phyloP scores from a whole-genome alignment of 2,888 invertebrate genomes.

The Rhabditoides inermis region DNA sequence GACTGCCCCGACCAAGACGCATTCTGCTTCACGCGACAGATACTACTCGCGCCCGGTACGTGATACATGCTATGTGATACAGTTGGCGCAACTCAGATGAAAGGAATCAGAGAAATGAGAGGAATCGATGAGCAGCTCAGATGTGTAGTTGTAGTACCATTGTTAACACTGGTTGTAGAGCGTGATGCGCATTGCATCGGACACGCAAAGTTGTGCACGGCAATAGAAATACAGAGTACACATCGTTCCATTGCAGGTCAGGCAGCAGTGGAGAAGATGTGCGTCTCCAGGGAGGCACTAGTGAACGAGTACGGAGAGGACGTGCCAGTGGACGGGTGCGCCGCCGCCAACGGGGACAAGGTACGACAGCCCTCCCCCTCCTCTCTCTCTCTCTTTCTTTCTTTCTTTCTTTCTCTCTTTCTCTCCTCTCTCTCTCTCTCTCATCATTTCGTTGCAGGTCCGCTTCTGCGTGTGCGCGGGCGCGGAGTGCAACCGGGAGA shows the following conservation, averaged over 20 bases:
- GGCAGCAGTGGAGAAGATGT: slow-evolving; percentile 44
- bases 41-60: slow-evolving; percentile 23
- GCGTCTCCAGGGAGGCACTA: slow-evolving; percentile 33
- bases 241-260: slow-evolving; percentile 18
- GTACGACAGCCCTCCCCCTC: not conserved
- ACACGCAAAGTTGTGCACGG: too few species aligned
- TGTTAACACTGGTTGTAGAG: too few species aligned
- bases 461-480: slow-evolving; percentile 4
- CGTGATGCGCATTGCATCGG: too few species aligned
- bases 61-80: too few species aligned
- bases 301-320: slow-evolving; percentile 33
- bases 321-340: slow-evolving; percentile 26
- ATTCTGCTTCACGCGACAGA: slow-evolving; percentile 39
- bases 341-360: too few species aligned
- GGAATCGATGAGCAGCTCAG: too few species aligned
- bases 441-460: not conserved
- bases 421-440: not conserved
- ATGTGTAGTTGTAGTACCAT: too few species aligned
- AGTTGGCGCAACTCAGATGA: too few species aligned
- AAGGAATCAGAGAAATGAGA: too few species aligned
- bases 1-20: slow-evolving; percentile 23
- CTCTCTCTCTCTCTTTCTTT: not conserved
- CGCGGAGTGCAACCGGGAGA: slow-evolving; percentile 7
- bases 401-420: not conserved
- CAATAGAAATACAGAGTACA: not conserved